phyloP scores from a whole-genome alignment of 1,140 invertebrate genomes.

The Acromyrmex heyeri region DNA sequence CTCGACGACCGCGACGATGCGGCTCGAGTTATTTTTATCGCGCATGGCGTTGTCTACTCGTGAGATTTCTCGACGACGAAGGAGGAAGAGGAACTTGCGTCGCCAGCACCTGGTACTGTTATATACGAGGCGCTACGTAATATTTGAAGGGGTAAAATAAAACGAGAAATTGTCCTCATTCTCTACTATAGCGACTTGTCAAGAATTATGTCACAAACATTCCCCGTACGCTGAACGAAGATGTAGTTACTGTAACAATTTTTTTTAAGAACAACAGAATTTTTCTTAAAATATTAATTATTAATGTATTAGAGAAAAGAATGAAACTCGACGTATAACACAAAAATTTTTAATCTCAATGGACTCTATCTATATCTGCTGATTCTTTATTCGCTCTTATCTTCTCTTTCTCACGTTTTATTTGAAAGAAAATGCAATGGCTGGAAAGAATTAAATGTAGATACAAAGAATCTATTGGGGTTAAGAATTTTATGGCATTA shows the following conservation, averaged over 20 bases:
- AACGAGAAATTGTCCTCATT: background rate
- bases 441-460: background rate
- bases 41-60: slow-evolving; percentile 43
- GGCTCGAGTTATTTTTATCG: slow-evolving; percentile 56
- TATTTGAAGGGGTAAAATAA: slow-evolving; percentile 3
- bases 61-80: slow-evolving; percentile 60
- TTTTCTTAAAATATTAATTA: background rate
- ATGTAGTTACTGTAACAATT: background rate
- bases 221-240: background rate
- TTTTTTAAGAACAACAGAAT: background rate
- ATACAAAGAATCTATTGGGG: background rate
- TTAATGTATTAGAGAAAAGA: background rate
- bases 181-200: background rate
- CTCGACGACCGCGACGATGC: slow-evolving; percentile 33
- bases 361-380: no score
- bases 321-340: no score
- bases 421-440: background rate
- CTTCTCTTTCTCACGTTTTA: no score
- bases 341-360: no score
- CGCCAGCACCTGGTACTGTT: slow-evolving; percentile 25
- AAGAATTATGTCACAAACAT: background rate
- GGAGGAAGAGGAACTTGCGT: slow-evolving; percentile 32
- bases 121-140: background rate
- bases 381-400: no score
- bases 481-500: background rate